Conservation (phyloP, 2,797 vertebrate species). For the Petrocephalus sullivani region DNA sequence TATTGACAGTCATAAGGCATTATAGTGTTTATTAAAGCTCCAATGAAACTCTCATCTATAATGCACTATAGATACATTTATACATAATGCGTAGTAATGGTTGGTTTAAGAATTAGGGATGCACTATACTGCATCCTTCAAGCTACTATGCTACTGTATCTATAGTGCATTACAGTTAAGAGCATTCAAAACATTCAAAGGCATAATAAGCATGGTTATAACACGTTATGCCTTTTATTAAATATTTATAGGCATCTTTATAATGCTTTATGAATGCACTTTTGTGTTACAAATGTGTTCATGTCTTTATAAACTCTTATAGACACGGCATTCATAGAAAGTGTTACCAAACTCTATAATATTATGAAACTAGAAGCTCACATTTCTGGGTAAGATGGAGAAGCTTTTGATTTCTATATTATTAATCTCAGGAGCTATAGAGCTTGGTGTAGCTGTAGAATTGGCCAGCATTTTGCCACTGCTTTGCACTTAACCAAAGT, state of each 20-base stretch:
- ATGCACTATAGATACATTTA: too few relatives aligned
- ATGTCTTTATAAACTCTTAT: not conserved
- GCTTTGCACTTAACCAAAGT: conserved; percentile 53
- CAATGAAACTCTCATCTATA: too few relatives aligned
- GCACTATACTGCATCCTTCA: not conserved
- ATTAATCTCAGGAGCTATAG: not conserved
- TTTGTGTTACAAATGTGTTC: not conserved
- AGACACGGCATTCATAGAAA: not conserved
- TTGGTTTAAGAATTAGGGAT: not conserved
- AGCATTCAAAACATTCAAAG: too few relatives aligned
- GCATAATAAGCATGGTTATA: not conserved
- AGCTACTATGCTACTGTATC: too few relatives aligned
- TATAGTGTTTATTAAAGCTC: not conserved
- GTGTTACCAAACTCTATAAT: not conserved
- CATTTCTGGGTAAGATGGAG: not conserved
- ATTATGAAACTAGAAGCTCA: not conserved
- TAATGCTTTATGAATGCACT: not conserved
- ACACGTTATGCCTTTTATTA: not conserved
- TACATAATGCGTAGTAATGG: too few relatives aligned
- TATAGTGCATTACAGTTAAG: too few relatives aligned
- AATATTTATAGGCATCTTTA: not conserved
- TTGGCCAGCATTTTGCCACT: not conserved
- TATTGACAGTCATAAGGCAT: not conserved
- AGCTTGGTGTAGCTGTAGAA: not conserved
- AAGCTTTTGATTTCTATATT: not conserved